A percentile compares a stretch with the other conserved stretches of the same genome.
Evolutionary conservation across 2,113 vertebrate species (phyloP).

Genomic region (Okapia johnstoni): DNA sequence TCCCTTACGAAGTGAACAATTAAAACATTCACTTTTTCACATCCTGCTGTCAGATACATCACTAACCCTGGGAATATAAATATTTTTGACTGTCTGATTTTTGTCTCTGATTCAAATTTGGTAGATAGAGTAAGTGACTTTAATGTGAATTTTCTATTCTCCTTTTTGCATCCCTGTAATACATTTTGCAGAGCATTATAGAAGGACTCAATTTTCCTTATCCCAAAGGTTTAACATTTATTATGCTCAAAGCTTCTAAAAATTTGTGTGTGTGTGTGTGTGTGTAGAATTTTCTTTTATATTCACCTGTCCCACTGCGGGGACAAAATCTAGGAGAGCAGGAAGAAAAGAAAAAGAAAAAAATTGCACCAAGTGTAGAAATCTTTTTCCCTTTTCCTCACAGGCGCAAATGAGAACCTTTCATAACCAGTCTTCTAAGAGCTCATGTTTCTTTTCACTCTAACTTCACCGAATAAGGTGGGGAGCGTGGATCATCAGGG

Average conservation of each 20-base stretch:
- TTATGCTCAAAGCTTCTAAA: slow-evolving; percentile 55
- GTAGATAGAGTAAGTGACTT: slow-evolving; percentile 29
- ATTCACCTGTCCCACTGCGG: slow-evolving; percentile 35
- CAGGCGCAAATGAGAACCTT: slow-evolving; percentile 68
- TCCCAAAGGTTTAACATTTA: slow-evolving; percentile 42
- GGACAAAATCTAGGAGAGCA: slow-evolving; percentile 52
- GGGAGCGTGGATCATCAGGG: slow-evolving; percentile 14
- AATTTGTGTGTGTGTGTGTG: neutral
- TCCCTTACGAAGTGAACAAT: neutral
- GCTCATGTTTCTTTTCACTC: slow-evolving; percentile 64
- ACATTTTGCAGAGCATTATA: slow-evolving; percentile 23
- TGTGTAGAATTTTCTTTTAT: slow-evolving; percentile 8
- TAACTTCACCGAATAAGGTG: neutral
- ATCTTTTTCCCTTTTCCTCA: slow-evolving; percentile 59
- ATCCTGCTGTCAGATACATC: slow-evolving; percentile 55
- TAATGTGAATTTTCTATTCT: slow-evolving; percentile 42
- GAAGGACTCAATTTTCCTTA: slow-evolving; percentile 45
- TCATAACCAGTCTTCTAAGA: slow-evolving; percentile 65
- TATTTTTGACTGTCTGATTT: neutral
- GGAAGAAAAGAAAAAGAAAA: neutral
- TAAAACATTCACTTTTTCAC: neutral
- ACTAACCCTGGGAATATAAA: slow-evolving; percentile 43
- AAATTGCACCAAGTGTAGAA: slow-evolving; percentile 58
- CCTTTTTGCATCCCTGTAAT: neutral
- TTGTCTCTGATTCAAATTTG: slow-evolving; percentile 37